These are phyloP conservation scores for Neopipo cinnamomea DNA, from an alignment of 2,113 vertebrate species.

Conservation along the genomic window DNA sequence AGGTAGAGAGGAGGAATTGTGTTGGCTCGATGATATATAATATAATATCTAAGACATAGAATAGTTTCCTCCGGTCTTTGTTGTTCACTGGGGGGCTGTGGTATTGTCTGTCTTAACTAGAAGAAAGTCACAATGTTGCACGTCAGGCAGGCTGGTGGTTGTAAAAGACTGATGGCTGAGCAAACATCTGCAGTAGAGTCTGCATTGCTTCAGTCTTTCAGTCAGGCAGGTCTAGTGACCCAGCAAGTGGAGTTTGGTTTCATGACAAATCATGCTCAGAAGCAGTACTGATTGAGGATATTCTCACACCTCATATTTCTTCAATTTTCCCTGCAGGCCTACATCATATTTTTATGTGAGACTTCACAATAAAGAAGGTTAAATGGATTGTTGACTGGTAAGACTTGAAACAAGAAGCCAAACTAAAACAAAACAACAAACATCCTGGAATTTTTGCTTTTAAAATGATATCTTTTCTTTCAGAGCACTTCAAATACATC, in stretches of 20 bases:
- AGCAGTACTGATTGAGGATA: background rate
- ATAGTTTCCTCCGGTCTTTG: background rate
- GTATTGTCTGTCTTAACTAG: background rate
- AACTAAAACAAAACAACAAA: background rate
- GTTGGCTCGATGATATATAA: background rate
- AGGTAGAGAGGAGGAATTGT: background rate
- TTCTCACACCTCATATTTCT: background rate
- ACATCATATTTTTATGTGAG: background rate
- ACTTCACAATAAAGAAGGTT: background rate
- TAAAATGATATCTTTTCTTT: background rate
- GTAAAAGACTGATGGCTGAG: background rate
- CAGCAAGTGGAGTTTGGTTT: background rate
- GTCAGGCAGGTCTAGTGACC: background rate
- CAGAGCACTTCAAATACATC: background rate
- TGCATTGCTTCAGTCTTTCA: background rate
- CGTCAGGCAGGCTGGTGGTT: background rate
- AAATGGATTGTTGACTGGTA: background rate
- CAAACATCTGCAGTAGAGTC: background rate
- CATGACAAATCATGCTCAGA: background rate
- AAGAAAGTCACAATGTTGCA: background rate
- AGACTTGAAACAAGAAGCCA: background rate
- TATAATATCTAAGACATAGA: background rate
- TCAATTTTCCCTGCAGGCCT: background rate
- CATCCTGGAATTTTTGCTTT: accelerated
- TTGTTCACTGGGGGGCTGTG: background rate